These are phyloP conservation scores for Halocaridina rubra DNA, from an alignment of 2,888 invertebrate species.

Conservation along the genomic window DNA sequence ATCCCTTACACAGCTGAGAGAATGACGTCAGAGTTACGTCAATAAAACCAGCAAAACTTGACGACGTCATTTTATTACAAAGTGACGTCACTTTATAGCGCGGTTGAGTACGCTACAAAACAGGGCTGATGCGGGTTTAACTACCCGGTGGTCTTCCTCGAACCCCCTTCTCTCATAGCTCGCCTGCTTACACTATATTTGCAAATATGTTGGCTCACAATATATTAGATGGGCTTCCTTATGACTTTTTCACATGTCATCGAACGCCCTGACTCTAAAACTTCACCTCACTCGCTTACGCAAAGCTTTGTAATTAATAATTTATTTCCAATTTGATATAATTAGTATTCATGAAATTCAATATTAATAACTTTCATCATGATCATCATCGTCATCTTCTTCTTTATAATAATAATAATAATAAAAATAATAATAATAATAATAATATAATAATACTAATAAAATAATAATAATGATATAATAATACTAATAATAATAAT, in stretches of 20 bases:
- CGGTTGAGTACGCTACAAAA: conserved; percentile 58
- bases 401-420: not conserved
- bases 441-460: too few species aligned
- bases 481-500: too few species aligned
- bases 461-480: too few species aligned
- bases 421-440: too few species aligned
- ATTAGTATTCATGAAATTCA: too few species aligned
- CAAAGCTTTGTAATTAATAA: not conserved
- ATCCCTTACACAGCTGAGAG: conserved; percentile 34
- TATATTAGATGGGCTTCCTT: too few species aligned
- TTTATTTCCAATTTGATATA: too few species aligned
- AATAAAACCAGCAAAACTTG: conserved; percentile 52
- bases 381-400: not conserved
- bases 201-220: not conserved
- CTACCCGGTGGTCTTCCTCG: not conserved
- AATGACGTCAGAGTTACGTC: conserved; percentile 57
- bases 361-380: too few species aligned
- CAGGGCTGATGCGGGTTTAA: conserved; percentile 49
- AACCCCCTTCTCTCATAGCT: not conserved
- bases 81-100: conserved; percentile 58
- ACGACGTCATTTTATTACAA: conserved; percentile 60
- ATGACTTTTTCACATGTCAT: too few species aligned
- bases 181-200: not conserved
- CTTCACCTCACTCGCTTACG: not conserved
- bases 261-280: too few species aligned